These are phyloP conservation scores for Ornithoptera priamus DNA, from an alignment of 2,888 invertebrate species.

Conservation along the genomic window DNA sequence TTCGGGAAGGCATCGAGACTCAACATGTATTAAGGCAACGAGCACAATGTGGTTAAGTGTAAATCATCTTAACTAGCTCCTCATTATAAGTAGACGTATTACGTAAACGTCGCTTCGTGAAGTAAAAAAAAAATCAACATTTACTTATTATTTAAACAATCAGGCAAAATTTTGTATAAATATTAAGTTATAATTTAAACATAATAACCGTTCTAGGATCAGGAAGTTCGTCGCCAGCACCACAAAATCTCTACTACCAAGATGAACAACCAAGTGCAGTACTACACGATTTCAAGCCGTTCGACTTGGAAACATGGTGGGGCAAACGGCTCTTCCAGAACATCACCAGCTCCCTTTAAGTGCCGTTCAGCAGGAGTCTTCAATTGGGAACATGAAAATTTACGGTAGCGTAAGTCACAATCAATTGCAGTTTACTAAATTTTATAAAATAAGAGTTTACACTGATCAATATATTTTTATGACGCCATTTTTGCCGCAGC, in stretches of 20 bases:
- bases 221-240: constrained; percentile 66
- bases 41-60: too few relatives aligned
- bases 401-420: constrained; percentile 73
- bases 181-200: not conserved
- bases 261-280: constrained; percentile 85
- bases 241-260: constrained; percentile 84
- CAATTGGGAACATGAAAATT: constrained; percentile 48
- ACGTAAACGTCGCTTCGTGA: too few relatives aligned
- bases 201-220: constrained; percentile 45
- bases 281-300: constrained; percentile 91
- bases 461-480: constrained; percentile 25
- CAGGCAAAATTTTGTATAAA: not conserved
- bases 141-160: too few relatives aligned
- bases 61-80: too few relatives aligned
- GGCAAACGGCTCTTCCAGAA: constrained; percentile 91
- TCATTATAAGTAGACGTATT: too few relatives aligned
- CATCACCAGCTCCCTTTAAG: constrained; percentile 88
- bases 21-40: too few relatives aligned
- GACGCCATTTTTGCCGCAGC: constrained; percentile 26
- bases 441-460: constrained; percentile 39
- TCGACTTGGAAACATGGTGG: constrained; percentile 95
- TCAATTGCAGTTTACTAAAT: constrained; percentile 77
- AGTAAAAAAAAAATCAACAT: too few relatives aligned
- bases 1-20: too few relatives aligned
- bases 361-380: constrained; percentile 28